Conservation (phyloP, 2,888 invertebrate species). For the Eilema caniola region DNA sequence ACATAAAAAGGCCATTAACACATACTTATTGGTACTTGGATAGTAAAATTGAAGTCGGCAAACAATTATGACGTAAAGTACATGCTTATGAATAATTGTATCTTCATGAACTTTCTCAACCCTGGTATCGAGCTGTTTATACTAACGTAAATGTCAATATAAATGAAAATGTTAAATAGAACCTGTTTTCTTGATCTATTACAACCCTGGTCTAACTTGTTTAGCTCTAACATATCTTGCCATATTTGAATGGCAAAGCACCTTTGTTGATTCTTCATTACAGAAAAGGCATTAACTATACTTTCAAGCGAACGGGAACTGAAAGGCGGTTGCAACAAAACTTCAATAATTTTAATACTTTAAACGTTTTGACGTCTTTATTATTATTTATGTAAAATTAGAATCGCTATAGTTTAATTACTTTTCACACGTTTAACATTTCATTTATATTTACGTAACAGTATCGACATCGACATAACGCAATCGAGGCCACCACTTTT, state of each 20-base stretch:
- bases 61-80: conserved; percentile 42
- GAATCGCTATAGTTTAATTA: conserved; percentile 15
- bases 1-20: conserved; percentile 48
- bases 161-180: neutral
- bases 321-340: neutral
- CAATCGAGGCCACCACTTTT: conserved; percentile 39
- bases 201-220: neutral
- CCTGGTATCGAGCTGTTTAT: conserved; percentile 31
- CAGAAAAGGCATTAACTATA: neutral
- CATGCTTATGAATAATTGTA: conserved; percentile 26
- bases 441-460: conserved; percentile 42
- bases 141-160: neutral
- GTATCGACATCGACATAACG: conserved; percentile 52
- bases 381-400: neutral
- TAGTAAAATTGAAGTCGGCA: conserved; percentile 44
- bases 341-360: neutral
- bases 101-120: conserved; percentile 30
- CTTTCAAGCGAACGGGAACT: neutral
- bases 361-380: neutral
- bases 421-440: conserved; percentile 26
- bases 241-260: conserved; percentile 1
- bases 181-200: conserved; percentile 6
- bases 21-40: conserved; percentile 50
- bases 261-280: neutral
- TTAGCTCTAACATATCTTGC: neutral